Evolutionary conservation across 2,113 vertebrate genomes (phyloP).

Genomic region (Gavialis gangeticus): DNA sequence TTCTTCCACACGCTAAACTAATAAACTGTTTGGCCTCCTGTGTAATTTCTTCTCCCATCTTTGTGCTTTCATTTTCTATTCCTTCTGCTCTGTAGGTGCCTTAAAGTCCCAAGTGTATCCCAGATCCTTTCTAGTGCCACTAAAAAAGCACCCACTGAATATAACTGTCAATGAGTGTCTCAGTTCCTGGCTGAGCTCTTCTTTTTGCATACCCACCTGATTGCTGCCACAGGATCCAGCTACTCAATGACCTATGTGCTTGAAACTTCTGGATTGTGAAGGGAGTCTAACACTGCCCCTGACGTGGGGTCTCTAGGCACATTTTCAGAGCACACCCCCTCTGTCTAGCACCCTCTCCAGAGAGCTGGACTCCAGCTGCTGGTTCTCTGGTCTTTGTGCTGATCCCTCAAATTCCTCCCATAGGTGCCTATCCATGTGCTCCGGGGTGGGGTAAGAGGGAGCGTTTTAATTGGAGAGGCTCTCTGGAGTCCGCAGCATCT

Average conservation of each 20-base stretch:
- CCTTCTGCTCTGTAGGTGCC: slow-evolving; percentile 18
- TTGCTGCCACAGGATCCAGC: slow-evolving; percentile 36
- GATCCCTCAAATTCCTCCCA: background rate
- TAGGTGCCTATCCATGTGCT: background rate
- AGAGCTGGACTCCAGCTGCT: background rate
- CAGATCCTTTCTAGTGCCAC: slow-evolving; percentile 38
- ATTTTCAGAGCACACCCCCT: background rate
- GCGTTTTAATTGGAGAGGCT: too few species aligned
- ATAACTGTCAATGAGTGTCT: slow-evolving; percentile 65
- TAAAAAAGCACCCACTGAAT: slow-evolving; percentile 61
- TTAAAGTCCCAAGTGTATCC: slow-evolving; percentile 40
- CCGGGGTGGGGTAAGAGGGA: too few species aligned
- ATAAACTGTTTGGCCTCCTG: background rate
- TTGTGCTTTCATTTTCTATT: background rate
- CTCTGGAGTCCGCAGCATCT: too few species aligned
- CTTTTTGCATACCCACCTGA: slow-evolving; percentile 59
- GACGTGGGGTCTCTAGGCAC: slow-evolving; percentile 39
- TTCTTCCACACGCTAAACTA: background rate
- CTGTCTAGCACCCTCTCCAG: background rate
- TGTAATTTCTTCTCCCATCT: background rate
- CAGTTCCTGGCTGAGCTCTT: slow-evolving; percentile 54
- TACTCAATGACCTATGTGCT: slow-evolving; percentile 30
- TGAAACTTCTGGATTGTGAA: background rate
- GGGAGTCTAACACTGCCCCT: slow-evolving; percentile 23
- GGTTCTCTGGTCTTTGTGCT: too few species aligned